A percentile compares a stretch with the other conserved stretches of the same genome.
These are phyloP conservation scores for Ferrisia virgata DNA, from an alignment of 2,888 invertebrate genomes.

Conservation along the genomic window DNA sequence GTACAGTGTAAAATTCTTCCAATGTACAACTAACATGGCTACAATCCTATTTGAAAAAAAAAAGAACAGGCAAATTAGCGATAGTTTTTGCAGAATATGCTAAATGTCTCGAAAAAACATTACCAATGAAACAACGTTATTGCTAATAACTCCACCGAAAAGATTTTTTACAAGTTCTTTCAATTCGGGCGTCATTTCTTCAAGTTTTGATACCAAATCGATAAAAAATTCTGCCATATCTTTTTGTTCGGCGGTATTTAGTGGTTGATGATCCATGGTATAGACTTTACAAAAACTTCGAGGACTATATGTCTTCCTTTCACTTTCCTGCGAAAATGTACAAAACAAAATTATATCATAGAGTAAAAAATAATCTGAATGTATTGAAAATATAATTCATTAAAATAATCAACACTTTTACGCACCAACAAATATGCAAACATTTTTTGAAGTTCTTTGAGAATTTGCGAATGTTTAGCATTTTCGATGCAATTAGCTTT, in stretches of 20 bases:
- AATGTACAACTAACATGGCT: constrained; percentile 90
- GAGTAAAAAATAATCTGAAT: too few relatives aligned
- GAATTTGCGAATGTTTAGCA: constrained; percentile 75
- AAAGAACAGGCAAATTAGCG: not conserved
- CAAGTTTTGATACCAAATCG: constrained; percentile 89
- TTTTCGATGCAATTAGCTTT: constrained; percentile 68
- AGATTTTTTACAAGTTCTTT: constrained; percentile 85
- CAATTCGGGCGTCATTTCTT: constrained; percentile 89
- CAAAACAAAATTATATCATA: too few relatives aligned
- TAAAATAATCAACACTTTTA: constrained; percentile 48
- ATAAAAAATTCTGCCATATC: constrained; percentile 99
- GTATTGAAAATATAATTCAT: too few relatives aligned
- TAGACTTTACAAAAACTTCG: constrained; percentile 90
- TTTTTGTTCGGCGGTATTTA: constrained; percentile 95
- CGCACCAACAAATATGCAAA: constrained; percentile 88
- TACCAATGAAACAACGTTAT: constrained; percentile 89
- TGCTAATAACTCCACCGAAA: constrained; percentile 90
- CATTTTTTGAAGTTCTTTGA: constrained; percentile 88
- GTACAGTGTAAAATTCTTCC: constrained; percentile 94
- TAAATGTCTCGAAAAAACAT: constrained; percentile 51
- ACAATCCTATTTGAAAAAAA: constrained; percentile 66
- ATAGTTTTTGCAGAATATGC: not conserved
- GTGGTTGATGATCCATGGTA: constrained; percentile 93
- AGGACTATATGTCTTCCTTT: constrained; percentile 92
- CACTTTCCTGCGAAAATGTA: constrained; percentile 72